A percentile compares a stretch with the other conserved stretches of the same genome.
These are phyloP conservation scores for Zaprionus lachaisei DNA, from an alignment of 1,140 invertebrate genomes.

Conservation along the genomic window DNA sequence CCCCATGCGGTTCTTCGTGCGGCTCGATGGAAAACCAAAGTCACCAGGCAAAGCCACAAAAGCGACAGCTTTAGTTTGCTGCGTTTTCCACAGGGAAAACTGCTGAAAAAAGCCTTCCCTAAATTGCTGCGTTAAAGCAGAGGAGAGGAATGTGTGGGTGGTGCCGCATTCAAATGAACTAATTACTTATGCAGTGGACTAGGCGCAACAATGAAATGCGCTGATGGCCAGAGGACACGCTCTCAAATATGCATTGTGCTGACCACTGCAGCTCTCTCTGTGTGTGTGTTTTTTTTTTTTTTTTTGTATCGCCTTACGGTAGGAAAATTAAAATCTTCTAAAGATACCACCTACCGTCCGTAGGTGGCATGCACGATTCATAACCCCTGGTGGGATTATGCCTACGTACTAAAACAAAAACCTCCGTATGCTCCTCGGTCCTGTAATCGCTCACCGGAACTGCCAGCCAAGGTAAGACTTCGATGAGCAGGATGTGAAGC, in stretches of 20 bases:
- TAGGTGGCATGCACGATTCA: too few relatives aligned
- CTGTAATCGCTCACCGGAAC: too few relatives aligned
- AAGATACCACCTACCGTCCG: too few relatives aligned
- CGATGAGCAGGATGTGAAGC: too few relatives aligned
- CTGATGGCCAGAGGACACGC: constrained; percentile 5
- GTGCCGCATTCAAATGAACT: constrained; percentile 40
- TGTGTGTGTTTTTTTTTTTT: too few relatives aligned
- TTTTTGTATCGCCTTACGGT: too few relatives aligned
- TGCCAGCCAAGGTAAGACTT: too few relatives aligned
- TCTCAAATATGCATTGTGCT: constrained; percentile 51
- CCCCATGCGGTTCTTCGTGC: too few relatives aligned
- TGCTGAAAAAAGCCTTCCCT: neutral
- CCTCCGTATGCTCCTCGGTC: too few relatives aligned
- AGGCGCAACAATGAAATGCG: constrained; percentile 15
- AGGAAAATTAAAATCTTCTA: too few relatives aligned
- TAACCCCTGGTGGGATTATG: too few relatives aligned
- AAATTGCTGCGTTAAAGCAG: neutral
- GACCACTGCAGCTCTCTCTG: neutral
- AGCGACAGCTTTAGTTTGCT: constrained; percentile 26
- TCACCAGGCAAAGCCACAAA: constrained; percentile 19
- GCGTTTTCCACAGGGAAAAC: constrained; percentile 6
- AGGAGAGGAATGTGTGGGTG: neutral
- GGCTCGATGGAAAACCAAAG: constrained; percentile 32
- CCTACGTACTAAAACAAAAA: too few relatives aligned
- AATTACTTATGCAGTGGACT: constrained; percentile 69